Conservation (phyloP, 1,140 invertebrate genomes). For the Cataglyphis hispanica region DNA sequence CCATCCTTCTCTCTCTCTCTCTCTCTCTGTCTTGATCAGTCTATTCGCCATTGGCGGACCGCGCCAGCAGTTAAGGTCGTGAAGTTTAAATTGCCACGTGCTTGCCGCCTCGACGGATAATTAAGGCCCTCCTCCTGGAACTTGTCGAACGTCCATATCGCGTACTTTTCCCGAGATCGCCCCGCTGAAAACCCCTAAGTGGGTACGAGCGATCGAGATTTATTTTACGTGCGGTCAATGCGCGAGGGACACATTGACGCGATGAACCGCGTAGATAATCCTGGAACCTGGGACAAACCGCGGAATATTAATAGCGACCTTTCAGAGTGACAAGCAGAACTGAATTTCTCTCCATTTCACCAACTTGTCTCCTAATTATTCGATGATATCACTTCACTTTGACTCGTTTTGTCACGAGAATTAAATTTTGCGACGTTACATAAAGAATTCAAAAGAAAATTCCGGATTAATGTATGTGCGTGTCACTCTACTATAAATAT, state of each 20-base stretch:
- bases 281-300: background rate
- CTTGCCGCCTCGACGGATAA: conserved; percentile 52
- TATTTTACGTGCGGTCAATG: conserved; percentile 24
- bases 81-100: conserved; percentile 76
- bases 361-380: background rate
- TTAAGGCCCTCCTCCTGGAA: conserved; percentile 49
- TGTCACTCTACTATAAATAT: background rate
- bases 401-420: background rate
- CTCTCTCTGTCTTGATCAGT: conserved; percentile 13
- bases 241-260: background rate
- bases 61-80: conserved; percentile 63
- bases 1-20: too few species aligned
- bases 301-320: conserved; percentile 25
- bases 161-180: conserved; percentile 11
- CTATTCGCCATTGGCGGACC: conserved; percentile 17
- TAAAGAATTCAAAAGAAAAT: background rate
- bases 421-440: background rate
- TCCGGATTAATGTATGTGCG: background rate
- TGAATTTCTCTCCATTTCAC: background rate
- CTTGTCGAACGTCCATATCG: conserved; percentile 44
- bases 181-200: background rate
- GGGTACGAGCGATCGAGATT: conserved; percentile 26
- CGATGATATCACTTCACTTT: background rate
- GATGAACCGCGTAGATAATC: conserved; percentile 2
- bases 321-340: background rate